Base-by-base conservation (phyloP, 2,797 vertebrate genomes). In the Falco peregrinus region DNA sequence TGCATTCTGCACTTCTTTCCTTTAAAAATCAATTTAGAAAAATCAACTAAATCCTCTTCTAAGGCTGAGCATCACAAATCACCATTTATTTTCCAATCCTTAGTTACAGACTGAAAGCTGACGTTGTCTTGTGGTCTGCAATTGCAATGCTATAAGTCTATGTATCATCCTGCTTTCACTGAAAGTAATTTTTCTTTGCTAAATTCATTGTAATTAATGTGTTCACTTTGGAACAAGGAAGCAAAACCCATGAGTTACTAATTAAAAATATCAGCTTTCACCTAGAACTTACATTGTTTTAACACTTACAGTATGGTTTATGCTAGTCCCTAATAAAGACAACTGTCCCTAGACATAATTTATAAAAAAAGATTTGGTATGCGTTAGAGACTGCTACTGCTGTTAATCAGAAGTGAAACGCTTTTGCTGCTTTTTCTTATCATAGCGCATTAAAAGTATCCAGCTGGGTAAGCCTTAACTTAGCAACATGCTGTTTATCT, bases 1-100 rank as follows among this genome's bases (percentile, higher is more conserved):
- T 50, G 25, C 29, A 75, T 95, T 83, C 69, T 86, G 41, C 47
- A 79, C 9, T 86, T 78, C 60, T 25, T 94, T 91, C 51, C 69
- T 53, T 67, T 41, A 90, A 86, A 92, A 84, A 88, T 59, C 0
- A 0, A 86, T 78, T 81, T 53, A 73, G 43, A 82, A 94, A 91
- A 91, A 69, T 56, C 39, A 90, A 92, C 78, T 31, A 67, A 85
- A 69, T 54, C 9, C 7, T 29, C 76, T 93, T 45, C 64, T 84
- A 87, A 84, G 56, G 31, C 43, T 69, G 3, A 90, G 50, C 69
- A 88, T 56, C 79, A 83, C 39, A 91, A 89, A 85, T 64, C 54
- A 74, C 22, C 12, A 37, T 67, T 78, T 71, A 53, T 87, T 88
- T 95, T 60, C 77, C 43, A 37, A 83, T 63, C 10, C 80, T 87